Evolutionary conservation across 2,888 invertebrate genomes (phyloP).

Genomic region (Acanthopleura granulata): DNA sequence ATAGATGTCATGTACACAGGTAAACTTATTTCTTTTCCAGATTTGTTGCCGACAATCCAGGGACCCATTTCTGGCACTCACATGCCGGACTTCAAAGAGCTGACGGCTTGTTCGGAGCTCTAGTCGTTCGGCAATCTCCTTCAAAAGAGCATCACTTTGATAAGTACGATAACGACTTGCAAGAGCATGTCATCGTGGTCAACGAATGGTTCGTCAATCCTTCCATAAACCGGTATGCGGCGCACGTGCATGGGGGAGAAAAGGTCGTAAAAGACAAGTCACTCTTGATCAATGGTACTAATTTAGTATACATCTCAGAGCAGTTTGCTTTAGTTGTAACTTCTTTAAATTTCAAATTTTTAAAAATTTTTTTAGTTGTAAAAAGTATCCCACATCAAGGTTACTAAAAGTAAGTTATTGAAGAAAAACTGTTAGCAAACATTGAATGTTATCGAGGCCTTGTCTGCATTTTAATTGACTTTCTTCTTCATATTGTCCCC

Average conservation of each 20-base stretch:
- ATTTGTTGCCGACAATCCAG: conserved; percentile 51
- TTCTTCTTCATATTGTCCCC: too few species aligned
- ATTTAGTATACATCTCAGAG: too few species aligned
- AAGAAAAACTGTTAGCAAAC: too few species aligned
- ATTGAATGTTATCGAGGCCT: too few species aligned
- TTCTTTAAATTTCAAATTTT: too few species aligned
- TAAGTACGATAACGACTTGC: conserved; percentile 88
- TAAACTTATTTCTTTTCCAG: conserved; percentile 31
- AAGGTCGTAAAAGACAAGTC: conserved; percentile 88
- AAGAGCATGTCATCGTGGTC: conserved; percentile 86
- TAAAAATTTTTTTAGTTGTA: too few species aligned
- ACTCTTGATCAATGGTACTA: conserved; percentile 83
- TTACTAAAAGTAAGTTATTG: too few species aligned
- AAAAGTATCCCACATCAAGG: too few species aligned
- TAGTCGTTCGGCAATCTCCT: conserved; percentile 70
- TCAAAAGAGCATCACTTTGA: conserved; percentile 89
- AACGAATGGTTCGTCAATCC: conserved; percentile 87
- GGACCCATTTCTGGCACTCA: conserved; percentile 64
- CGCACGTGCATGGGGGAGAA: conserved; percentile 70
- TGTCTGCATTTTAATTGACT: too few species aligned
- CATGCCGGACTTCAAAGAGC: conserved; percentile 61
- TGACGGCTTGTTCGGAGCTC: conserved; percentile 57
- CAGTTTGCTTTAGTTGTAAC: too few species aligned
- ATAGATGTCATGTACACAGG: too few species aligned
- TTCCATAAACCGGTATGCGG: conserved; percentile 79